phyloP scores from a whole-genome alignment of 1,140 invertebrate genomes.

The Cyclargus thomasi region DNA sequence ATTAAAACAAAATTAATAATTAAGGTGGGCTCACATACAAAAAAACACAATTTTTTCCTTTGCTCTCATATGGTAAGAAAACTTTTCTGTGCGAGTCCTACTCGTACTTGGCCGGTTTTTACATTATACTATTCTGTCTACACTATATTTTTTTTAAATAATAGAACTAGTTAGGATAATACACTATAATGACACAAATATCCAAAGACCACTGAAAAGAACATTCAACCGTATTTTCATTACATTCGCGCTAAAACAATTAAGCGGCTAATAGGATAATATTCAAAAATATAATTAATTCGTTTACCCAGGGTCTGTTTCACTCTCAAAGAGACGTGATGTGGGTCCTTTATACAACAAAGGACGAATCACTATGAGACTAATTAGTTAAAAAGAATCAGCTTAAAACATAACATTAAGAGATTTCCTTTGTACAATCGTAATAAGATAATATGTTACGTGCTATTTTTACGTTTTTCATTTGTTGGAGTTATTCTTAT shows the following conservation, averaged over 20 bases:
- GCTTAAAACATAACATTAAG: constrained; percentile 10
- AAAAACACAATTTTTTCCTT: no score
- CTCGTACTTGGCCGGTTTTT: no score
- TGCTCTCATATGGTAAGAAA: no score
- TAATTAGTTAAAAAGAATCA: constrained; percentile 3
- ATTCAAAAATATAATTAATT: constrained; percentile 14
- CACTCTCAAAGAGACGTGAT: constrained; percentile 11
- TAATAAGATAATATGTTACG: neutral
- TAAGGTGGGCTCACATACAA: no score
- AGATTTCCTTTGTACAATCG: neutral
- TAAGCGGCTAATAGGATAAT: neutral
- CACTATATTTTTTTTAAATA: no score
- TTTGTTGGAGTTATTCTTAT: neutral
- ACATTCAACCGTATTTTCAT: neutral
- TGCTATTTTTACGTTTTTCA: neutral
- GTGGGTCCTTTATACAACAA: constrained; percentile 4
- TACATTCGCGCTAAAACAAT: neutral
- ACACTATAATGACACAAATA: neutral
- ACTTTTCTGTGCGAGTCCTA: no score
- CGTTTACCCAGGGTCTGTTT: neutral
- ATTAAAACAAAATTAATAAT: no score
- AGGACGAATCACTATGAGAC: neutral
- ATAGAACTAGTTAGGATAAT: no score
- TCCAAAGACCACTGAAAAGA: neutral
- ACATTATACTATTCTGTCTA: no score